Percentiles rank a stretch among this genome's conserved stretches.
phyloP scores from a whole-genome alignment of 1,140 invertebrate genomes.

The Drosophila orena region DNA sequence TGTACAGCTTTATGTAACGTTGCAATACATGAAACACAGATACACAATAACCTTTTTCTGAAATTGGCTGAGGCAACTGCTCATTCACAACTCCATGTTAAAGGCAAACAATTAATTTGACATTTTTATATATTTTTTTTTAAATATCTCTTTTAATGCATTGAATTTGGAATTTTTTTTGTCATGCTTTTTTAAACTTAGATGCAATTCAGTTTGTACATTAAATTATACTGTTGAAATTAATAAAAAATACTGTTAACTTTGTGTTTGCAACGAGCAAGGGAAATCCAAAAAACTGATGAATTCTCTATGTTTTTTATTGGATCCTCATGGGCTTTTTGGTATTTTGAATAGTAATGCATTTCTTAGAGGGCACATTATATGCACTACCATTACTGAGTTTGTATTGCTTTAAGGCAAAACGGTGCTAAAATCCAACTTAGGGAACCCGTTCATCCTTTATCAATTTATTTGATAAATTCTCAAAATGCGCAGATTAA shows the following conservation, averaged over 20 bases:
- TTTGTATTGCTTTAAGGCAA: slow-evolving; percentile 49
- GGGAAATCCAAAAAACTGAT: no score
- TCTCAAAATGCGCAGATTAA: slow-evolving; percentile 1
- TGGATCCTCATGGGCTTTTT: no score
- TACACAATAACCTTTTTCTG: slow-evolving; percentile 16
- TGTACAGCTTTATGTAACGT: slow-evolving; percentile 55
- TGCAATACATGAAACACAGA: slow-evolving; percentile 1
- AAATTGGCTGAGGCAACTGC: slow-evolving; percentile 32
- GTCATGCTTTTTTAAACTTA: no score
- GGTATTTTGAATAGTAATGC: slow-evolving; percentile 23
- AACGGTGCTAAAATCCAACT: slow-evolving; percentile 27
- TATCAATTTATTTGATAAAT: slow-evolving; percentile 49
- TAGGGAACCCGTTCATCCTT: slow-evolving; percentile 1
- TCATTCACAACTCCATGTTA: slow-evolving; percentile 65
- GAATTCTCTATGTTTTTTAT: no score
- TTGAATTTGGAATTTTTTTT: no score
- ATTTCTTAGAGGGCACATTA: slow-evolving; percentile 31
- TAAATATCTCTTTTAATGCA: slow-evolving; percentile 31
- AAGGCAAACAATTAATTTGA: not conserved
- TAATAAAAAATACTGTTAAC: no score
- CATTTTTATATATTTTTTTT: slow-evolving; percentile 23
- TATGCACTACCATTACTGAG: slow-evolving; percentile 2
- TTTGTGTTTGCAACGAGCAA: no score
- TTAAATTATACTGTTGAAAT: no score
- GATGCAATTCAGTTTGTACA: no score